These are phyloP conservation scores for Isurus oxyrinchus DNA, from an alignment of 2,113 vertebrate genomes.

Conservation along the genomic window DNA sequence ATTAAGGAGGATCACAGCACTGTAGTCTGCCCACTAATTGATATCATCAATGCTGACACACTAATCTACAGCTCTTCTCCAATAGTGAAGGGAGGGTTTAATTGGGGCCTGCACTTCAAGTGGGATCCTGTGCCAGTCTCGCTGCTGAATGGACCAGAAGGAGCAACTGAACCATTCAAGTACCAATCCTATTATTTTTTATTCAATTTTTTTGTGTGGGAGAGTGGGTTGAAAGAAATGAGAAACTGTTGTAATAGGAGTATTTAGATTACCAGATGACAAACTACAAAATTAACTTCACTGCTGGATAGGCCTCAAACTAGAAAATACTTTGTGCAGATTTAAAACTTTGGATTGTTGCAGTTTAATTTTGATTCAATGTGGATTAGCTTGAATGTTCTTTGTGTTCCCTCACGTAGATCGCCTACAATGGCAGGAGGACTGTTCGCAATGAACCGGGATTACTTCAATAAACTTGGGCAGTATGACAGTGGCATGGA, in stretches of 20 bases:
- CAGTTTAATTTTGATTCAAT: not conserved
- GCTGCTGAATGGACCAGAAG: slow-evolving; percentile 21
- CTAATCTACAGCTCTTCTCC: slow-evolving; percentile 33
- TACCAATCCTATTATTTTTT: not conserved
- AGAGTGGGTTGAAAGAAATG: not conserved
- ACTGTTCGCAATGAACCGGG: slow-evolving; percentile 36
- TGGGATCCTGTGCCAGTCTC: slow-evolving; percentile 37
- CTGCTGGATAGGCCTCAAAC: not conserved
- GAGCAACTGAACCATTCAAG: slow-evolving; percentile 37
- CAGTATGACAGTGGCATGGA: slow-evolving; percentile 39
- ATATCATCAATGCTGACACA: slow-evolving; percentile 37
- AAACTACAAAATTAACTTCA: not conserved
- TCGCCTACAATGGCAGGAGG: slow-evolving; percentile 39
- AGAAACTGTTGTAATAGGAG: not conserved
- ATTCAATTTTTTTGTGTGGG: not conserved
- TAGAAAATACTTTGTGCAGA: not conserved
- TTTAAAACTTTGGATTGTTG: not conserved
- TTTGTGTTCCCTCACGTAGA: slow-evolving; percentile 10
- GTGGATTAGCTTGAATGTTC: not conserved
- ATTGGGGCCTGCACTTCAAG: slow-evolving; percentile 38
- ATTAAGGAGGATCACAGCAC: not conserved
- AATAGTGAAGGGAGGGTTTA: slow-evolving; percentile 37
- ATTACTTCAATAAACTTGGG: slow-evolving; percentile 37
- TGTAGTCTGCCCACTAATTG: slow-evolving; percentile 38
- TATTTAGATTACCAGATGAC: not conserved